phyloP scores from a whole-genome alignment of 2,888 invertebrate genomes.

The Cantharis flavilabris region DNA sequence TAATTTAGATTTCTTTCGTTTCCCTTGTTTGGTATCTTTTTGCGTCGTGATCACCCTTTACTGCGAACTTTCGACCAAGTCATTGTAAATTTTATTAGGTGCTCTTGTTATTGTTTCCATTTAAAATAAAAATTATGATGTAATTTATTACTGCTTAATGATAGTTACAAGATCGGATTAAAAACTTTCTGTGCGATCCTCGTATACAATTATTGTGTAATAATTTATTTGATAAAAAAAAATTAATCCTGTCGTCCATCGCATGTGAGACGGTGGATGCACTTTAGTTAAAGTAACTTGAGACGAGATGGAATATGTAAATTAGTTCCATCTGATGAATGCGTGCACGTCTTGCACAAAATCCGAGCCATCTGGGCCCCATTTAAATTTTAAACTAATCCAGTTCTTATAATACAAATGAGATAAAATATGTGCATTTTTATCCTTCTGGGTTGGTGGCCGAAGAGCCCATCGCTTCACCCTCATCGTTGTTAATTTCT shows the following conservation, averaged over 20 bases:
- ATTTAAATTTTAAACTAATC: not conserved
- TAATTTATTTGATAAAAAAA: not conserved
- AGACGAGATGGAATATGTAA: not conserved
- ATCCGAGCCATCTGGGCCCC: not conserved
- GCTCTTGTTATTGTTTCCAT: not conserved
- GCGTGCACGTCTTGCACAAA: not conserved
- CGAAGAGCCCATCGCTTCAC: not conserved
- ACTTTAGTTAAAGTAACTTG: not conserved
- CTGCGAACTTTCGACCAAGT: not conserved
- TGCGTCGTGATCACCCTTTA: not conserved
- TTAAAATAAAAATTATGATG: not conserved
- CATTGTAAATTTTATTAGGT: not conserved
- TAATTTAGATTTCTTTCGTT: not conserved
- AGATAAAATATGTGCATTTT: not conserved
- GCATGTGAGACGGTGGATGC: not conserved
- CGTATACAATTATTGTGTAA: not conserved
- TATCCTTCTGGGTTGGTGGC: not conserved
- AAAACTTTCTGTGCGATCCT: not conserved
- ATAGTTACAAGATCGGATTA: not conserved
- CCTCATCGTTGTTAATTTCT: not conserved
- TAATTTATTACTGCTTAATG: not conserved
- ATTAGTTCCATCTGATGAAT: not conserved
- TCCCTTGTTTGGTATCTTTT: not conserved
- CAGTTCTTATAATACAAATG: not conserved
- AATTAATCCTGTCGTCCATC: not conserved